These are phyloP conservation scores for Harpagifer antarcticus DNA, from an alignment of 2,797 vertebrate genomes.

Conservation along the genomic window DNA sequence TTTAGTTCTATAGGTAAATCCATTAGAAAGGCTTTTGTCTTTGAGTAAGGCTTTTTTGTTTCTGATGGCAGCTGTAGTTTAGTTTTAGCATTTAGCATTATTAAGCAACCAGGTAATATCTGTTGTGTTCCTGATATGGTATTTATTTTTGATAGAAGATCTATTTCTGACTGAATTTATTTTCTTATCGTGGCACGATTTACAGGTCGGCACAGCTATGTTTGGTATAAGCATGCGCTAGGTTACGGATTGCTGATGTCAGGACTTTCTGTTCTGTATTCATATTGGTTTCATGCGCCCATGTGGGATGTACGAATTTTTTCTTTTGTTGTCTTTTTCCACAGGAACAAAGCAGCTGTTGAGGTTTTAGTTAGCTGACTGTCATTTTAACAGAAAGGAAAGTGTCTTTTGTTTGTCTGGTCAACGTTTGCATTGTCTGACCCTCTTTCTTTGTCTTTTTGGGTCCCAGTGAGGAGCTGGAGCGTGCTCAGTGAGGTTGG, in stretches of 20 bases:
- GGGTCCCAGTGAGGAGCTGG: conserved; percentile 71
- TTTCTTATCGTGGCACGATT: background rate
- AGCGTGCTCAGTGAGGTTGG: conserved; percentile 69
- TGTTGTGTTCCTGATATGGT: background rate
- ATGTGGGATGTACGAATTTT: background rate
- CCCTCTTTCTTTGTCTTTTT: conserved; percentile 12
- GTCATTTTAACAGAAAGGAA: background rate
- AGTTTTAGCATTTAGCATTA: background rate
- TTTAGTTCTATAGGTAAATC: conserved; percentile 50
- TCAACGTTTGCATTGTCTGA: conserved; percentile 19
- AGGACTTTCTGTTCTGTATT: conserved; percentile 46
- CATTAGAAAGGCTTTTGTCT: background rate
- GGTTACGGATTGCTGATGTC: conserved; percentile 16
- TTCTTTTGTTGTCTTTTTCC: background rate
- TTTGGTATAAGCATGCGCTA: background rate
- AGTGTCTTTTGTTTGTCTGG: background rate
- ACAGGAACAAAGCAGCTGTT: background rate
- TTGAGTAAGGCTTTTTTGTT: background rate
- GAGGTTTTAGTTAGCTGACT: background rate
- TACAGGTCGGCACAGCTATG: background rate
- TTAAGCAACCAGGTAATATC: background rate
- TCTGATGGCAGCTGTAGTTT: background rate
- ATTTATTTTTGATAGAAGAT: background rate
- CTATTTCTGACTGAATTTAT: background rate
- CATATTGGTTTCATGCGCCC: conserved; percentile 1